Base-by-base conservation (phyloP, 2,113 vertebrate genomes). In the Sporophila hypoxantha region DNA sequence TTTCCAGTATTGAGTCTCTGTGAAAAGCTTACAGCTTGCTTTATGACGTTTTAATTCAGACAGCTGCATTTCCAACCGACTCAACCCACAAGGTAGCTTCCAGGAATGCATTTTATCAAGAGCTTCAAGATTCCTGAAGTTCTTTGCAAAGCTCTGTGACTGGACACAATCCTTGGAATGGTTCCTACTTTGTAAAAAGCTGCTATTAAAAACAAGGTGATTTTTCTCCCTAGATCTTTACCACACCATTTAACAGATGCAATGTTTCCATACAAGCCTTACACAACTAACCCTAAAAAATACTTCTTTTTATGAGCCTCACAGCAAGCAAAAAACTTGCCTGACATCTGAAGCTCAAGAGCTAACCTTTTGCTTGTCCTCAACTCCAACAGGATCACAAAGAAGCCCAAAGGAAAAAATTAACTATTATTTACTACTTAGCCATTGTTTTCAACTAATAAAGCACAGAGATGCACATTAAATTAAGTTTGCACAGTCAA, bases 11-110 rank as follows among this genome's bases (percentile, higher is more conserved):
- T 8, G 29, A 46, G 32, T 42, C 53, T 47, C 67, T 57, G 37
- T 13, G n/a, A 53, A 64, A 53, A 77, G 30, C 49, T 41, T 12
- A 6, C 1, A 27, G 55, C 4, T 32, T 19, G 34, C 29, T 25
- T n/a, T 36, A 56, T 39, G 9, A 26, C 0, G 0, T 13, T 11
- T 16, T 76, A 23, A 60, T 62, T 74, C 16, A 47, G 22, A 52
- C 18, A n/a, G 46, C 11, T 69, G 55, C 20, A 55, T 3, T 57
- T 62, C 1, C 0, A 70, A 74, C 19, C 29, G 41, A 47, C 47
- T 67, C 57, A 75, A 55, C 26, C 39, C 49, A 75, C 52, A 44
- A 41, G 30, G 52, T 1, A 21, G 13, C 36, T 81, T 74, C 65
- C 65, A 83, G 47, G 26, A 91, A 66, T 23, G 46, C 6, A 32